phyloP scores from a whole-genome alignment of 2,113 vertebrate genomes.

The Tychaedon coryphoeus region DNA sequence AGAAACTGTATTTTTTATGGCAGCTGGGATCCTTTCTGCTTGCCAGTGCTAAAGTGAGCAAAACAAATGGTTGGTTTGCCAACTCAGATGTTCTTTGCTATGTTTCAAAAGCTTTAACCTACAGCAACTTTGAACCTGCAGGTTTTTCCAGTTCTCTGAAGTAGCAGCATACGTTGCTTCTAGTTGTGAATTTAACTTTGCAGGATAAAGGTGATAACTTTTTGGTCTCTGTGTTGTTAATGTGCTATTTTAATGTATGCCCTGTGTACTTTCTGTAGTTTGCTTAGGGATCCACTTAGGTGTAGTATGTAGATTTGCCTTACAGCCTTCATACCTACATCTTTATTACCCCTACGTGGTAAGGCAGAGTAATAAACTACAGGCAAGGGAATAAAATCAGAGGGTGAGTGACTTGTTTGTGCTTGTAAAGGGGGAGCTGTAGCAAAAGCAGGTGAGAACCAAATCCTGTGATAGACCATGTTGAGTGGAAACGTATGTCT shows the following conservation, averaged over 20 bases:
- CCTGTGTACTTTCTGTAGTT: not conserved
- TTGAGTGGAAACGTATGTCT: not conserved
- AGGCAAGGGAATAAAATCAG: not conserved
- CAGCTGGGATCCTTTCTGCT: not conserved
- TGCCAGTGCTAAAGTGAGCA: not conserved
- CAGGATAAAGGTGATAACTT: not conserved
- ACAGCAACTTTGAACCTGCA: not conserved
- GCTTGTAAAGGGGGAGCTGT: not conserved
- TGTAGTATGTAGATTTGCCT: not conserved
- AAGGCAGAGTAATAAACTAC: not conserved
- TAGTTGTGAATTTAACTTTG: not conserved
- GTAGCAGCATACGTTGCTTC: not conserved
- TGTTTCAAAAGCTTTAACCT: not conserved
- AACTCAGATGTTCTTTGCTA: not conserved
- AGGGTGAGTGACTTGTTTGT: not conserved
- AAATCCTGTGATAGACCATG: not conserved
- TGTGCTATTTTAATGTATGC: not conserved
- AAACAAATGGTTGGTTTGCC: not conserved
- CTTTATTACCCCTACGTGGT: not conserved
- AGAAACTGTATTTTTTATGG: not conserved
- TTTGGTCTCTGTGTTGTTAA: not conserved
- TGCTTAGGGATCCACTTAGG: not conserved
- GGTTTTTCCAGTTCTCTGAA: slow-evolving; percentile 19
- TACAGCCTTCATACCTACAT: not conserved
- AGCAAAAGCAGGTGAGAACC: not conserved